Base-by-base conservation (phyloP, 2,113 vertebrate species). In the Sceloporus undulatus region DNA sequence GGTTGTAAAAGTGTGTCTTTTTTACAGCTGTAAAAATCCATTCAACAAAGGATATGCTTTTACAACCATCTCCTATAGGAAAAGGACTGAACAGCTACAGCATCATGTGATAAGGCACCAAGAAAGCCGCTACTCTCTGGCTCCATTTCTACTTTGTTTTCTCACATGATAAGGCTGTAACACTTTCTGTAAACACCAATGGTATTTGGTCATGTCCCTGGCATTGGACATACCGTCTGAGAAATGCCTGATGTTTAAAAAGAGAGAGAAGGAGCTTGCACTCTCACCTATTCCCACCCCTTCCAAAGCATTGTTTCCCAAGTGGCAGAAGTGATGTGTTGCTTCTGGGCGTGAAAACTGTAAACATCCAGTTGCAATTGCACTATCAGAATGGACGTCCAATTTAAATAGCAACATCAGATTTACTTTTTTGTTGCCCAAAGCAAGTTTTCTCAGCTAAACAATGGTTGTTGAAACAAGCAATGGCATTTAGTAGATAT, bases 401-500 rank as follows among this genome's bases (percentile, higher is more conserved):
- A 2, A 78, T 73, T 90, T 66, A 73, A 79, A 71, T 82, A 18
- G 14, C 34, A 85, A 23, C 76, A 11, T 87, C 0, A 11, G n/a
- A 89, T 92, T 90, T 81, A 78, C 34, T 90, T 71, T 79, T 92
- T 85, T 89, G 79, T 88, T 93, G 88, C 85, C 88, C 29, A 92
- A 92, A 92, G 81, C 82, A 85, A 94, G 88, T 76, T 65, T 70
- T 19, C 87, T 92, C 81, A 88, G 77, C 87, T 90, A 93, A 94
- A 89, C 48, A 54, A 88, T 87, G 66, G 84, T 84, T 0, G 0
- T 76, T 25, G 87, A 92, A 90, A 91, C 77, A 90, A 92, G 93
- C 78, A 94, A 89, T 86, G 85, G 13, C 88, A 82, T 91, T 84
- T 92, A 89, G 90, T 42, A 93, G 89, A 92, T 92, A 91, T 77